phyloP scores from a whole-genome alignment of 2,113 vertebrate species.

The Dipodomys stephensi region DNA sequence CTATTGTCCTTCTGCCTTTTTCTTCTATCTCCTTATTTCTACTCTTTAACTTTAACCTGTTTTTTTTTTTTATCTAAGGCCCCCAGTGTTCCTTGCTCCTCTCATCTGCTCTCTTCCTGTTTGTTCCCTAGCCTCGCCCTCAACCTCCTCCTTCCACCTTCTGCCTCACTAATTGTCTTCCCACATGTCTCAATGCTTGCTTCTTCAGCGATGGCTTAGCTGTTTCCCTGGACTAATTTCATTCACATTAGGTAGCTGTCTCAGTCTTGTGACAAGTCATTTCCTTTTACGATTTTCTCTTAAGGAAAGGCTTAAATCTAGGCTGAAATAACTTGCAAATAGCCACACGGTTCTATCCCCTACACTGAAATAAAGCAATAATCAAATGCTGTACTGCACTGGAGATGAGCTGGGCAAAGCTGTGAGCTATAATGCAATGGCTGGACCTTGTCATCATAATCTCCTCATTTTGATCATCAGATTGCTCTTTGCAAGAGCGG shows the following conservation, averaged over 20 bases:
- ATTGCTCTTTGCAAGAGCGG: not conserved
- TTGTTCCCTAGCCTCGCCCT: not conserved
- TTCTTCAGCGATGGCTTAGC: not conserved
- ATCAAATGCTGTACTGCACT: not conserved
- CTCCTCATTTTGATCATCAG: not conserved
- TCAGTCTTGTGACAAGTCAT: not conserved
- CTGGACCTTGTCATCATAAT: not conserved
- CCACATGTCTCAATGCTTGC: not conserved
- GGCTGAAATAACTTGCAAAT: not conserved
- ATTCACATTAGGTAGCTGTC: not conserved
- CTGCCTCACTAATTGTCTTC: not conserved
- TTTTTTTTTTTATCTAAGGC: not conserved
- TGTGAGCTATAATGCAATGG: not conserved
- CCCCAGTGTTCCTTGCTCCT: accelerated
- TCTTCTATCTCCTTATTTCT: too few species aligned
- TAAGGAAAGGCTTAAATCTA: constrained; percentile 35
- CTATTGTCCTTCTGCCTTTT: too few species aligned
- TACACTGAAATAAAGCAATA: constrained; percentile 25
- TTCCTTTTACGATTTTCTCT: constrained; percentile 27
- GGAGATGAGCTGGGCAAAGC: not conserved
- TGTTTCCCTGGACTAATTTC: constrained; percentile 9
- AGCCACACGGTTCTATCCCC: not conserved
- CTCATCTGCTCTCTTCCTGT: not conserved
- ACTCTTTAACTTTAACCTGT: not conserved
- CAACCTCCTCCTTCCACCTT: accelerated